Evolutionary conservation across 1,140 invertebrate species (phyloP), one percentile per base, ranked within the genome.

Genomic region (Formica exsecta): DNA sequence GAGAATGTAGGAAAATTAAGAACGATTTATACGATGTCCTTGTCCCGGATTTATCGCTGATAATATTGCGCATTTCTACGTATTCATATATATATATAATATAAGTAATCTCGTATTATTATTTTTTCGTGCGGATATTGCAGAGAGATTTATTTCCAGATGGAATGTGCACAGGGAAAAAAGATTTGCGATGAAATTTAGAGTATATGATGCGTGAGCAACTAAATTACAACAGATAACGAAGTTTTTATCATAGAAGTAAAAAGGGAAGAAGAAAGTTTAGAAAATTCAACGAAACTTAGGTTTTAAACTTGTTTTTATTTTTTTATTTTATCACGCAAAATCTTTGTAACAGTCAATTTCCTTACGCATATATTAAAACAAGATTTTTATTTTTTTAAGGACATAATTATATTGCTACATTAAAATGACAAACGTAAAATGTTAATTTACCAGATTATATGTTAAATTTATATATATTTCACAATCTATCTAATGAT

Each of bases 91-190:
- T 22, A 22, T 22, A 22, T 79, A 79, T 79, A 79, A 41, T 79
- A 68, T 79, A 80, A 57, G 48, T 70, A 36, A n/a, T 11, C 32
- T 70, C 44, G 19, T 13, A 68, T 80, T 80, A 80, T 68, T 80
- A 59, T 16, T 80, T 36, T 36, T 11, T 48, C 6, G 5, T n/a
- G 11, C 16, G 48, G 22, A 80, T 80, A 59, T 80, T 70, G 70
- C 48, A 70, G 48, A 8, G 44, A n/a, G 7, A 19, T 32, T 51
- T 38, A 68, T 80, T 68, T 54, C 16, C 62, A 76, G 29, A 19
- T 68, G 22, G 13, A 36, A 54, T 32, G n/a, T 8, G 32, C 16
- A 38, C 4, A 32, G 32, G 29, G 32, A 66, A 75, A 75, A 36
- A 36, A 66, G 41, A 70, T 79, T 65, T 36, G 16, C 77, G 22